phyloP scores from a whole-genome alignment of 2,888 invertebrate genomes.

The Dynastes tityus region DNA sequence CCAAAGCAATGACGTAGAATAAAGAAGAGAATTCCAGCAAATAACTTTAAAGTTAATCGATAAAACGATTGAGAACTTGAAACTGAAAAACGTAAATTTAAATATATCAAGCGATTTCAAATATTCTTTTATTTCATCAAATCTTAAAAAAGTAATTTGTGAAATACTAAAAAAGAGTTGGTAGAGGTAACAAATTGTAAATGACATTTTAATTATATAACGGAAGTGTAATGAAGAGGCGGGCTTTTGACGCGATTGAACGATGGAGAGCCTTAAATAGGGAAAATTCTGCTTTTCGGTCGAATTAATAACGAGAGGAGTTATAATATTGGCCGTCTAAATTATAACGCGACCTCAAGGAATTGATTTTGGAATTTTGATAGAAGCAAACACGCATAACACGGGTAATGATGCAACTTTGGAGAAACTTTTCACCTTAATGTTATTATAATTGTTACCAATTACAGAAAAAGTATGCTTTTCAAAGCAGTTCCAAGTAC shows the following conservation, averaged over 20 bases:
- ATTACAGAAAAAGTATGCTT: neutral
- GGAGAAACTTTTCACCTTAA: neutral
- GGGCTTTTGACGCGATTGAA: neutral
- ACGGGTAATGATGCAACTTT: neutral
- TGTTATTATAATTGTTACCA: conserved; percentile 15
- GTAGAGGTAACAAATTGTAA: conserved; percentile 9
- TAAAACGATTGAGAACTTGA: neutral
- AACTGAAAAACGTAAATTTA: conserved; percentile 1
- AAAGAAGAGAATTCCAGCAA: conserved; percentile 1
- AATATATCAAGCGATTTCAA: neutral
- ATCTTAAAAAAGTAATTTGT: no score
- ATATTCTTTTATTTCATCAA: neutral
- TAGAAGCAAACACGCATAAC: neutral
- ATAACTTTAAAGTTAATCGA: conserved; percentile 17
- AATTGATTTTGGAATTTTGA: neutral
- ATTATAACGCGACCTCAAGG: neutral
- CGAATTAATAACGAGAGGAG: neutral
- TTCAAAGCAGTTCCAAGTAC: neutral
- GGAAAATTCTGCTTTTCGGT: neutral
- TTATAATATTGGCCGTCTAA: neutral
- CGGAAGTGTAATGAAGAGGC: conserved; percentile 2
- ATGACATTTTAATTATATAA: conserved; percentile 10
- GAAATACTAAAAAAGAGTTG: conserved; percentile 4
- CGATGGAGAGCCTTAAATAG: neutral
- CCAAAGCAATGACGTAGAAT: conserved; percentile 13